These are phyloP conservation scores for Ormyrus pomaceus DNA, from an alignment of 2,888 invertebrate species.

Conservation along the genomic window DNA sequence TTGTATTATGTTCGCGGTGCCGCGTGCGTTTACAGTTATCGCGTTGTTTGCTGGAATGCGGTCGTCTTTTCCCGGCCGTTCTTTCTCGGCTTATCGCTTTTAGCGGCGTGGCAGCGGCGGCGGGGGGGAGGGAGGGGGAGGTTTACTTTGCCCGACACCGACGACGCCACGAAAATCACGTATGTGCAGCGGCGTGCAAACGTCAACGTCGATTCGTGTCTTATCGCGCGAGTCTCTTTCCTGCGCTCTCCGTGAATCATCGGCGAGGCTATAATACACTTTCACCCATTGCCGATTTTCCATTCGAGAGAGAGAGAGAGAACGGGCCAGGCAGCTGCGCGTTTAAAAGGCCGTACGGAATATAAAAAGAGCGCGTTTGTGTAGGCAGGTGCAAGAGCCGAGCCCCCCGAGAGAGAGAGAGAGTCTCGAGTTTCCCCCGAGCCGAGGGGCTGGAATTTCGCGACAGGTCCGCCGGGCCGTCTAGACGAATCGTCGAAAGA, in stretches of 20 bases:
- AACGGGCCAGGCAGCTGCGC: neutral
- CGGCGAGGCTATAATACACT: no score
- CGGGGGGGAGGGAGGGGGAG: no score
- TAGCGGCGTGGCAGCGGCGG: no score
- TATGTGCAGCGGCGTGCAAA: neutral
- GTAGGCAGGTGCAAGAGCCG: no score
- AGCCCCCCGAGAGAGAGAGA: neutral
- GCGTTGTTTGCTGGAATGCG: slow-evolving; percentile 64
- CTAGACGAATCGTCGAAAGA: no score
- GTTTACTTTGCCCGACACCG: slow-evolving; percentile 27
- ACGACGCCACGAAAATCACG: slow-evolving; percentile 1
- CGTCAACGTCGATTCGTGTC: slow-evolving; percentile 25
- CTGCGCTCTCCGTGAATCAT: neutral
- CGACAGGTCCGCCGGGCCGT: no score
- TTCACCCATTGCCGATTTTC: no score
- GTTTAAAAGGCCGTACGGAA: no score
- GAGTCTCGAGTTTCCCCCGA: slow-evolving; percentile 28
- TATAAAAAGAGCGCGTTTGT: no score
- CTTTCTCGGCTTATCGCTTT: no score
- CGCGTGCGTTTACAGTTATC: slow-evolving; percentile 64
- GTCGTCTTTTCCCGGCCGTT: slow-evolving; percentile 60
- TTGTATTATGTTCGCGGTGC: neutral
- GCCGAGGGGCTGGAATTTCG: no score
- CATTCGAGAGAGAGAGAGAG: neutral
- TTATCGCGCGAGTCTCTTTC: slow-evolving; percentile 22